Percentiles rank a stretch among this genome's conserved stretches.
These are phyloP conservation scores for Gobius niger DNA, from an alignment of 2,113 vertebrate genomes.

Conservation along the genomic window DNA sequence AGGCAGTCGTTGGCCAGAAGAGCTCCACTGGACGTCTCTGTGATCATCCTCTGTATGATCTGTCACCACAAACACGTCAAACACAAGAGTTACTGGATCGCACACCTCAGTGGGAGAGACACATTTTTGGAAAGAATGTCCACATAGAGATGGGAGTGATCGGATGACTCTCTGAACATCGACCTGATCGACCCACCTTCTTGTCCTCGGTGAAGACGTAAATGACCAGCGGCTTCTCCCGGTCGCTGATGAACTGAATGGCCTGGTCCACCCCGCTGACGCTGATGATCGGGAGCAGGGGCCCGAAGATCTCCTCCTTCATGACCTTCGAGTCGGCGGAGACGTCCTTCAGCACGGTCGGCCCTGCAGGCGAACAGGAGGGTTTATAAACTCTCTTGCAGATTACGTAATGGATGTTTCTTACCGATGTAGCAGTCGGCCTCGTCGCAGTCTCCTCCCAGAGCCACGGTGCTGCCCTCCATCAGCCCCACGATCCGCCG, in stretches of 20 bases:
- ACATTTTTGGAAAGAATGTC: too few relatives aligned
- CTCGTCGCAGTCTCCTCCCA: conserved; percentile 85
- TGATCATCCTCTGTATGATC: conserved; percentile 81
- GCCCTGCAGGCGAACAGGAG: conserved; percentile 81
- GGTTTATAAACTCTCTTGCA: too few relatives aligned
- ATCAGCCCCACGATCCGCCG: conserved; percentile 79
- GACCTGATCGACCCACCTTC: conserved; percentile 69
- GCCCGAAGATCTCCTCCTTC: conserved; percentile 94
- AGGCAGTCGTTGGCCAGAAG: conserved; percentile 83
- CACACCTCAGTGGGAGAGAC: too few relatives aligned
- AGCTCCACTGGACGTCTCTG: conserved; percentile 83
- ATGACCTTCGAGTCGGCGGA: conserved; percentile 83
- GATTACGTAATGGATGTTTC: not conserved
- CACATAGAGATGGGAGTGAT: too few relatives aligned
- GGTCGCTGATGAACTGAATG: conserved; percentile 84
- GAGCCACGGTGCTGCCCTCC: conserved; percentile 85
- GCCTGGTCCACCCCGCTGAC: conserved; percentile 81
- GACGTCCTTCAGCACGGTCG: conserved; percentile 87
- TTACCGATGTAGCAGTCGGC: conserved; percentile 86
- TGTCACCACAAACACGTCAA: conserved; percentile 28
- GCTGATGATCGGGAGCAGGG: conserved; percentile 84
- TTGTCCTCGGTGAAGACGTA: conserved; percentile 84
- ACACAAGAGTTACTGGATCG: too few relatives aligned
- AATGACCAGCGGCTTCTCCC: conserved; percentile 88
- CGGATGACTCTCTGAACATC: too few relatives aligned